phyloP scores from a whole-genome alignment of 1,140 invertebrate species.

The Trachymyrmex cornetzi region DNA sequence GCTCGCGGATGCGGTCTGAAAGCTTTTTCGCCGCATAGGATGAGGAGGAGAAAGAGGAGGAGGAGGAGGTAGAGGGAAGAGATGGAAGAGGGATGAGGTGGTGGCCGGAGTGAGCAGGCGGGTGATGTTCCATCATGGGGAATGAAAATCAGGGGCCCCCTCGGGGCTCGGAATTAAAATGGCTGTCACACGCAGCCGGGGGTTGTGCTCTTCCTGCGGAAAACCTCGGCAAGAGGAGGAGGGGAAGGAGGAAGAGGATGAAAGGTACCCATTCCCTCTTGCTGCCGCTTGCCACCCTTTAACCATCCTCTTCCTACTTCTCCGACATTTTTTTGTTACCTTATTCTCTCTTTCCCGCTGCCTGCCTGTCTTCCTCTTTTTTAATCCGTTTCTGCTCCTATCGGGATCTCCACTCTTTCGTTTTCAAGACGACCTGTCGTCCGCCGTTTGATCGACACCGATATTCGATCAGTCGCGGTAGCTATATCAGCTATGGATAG shows the following conservation, averaged over 20 bases:
- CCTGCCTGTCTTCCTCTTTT: conserved; percentile 13
- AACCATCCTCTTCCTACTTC: conserved; percentile 64
- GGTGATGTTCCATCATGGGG: conserved; percentile 77
- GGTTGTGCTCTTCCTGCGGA: conserved; percentile 78
- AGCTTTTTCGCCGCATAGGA: conserved; percentile 67
- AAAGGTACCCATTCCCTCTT: conserved; percentile 68
- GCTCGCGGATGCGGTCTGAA: conserved; percentile 65
- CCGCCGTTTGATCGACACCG: conserved; percentile 51
- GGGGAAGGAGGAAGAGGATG: conserved; percentile 62
- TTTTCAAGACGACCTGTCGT: conserved; percentile 58
- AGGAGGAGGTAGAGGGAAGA: conserved; percentile 9
- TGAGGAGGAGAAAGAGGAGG: conserved; percentile 23
- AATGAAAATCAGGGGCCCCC: conserved; percentile 77
- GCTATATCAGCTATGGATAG: conserved; percentile 2
- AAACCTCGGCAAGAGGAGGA: conserved; percentile 72
- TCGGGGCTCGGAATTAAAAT: conserved; percentile 78
- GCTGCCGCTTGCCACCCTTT: conserved; percentile 59
- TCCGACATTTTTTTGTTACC: conserved; percentile 73
- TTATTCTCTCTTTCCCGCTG: conserved; percentile 49
- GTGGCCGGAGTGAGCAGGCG: conserved; percentile 47
- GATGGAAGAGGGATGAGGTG: conserved; percentile 10
- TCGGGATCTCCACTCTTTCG: conserved; percentile 4
- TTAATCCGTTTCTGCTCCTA: conserved; percentile 39
- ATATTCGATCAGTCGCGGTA: conserved; percentile 33
- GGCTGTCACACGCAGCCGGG: conserved; percentile 78